phyloP scores from a whole-genome alignment of 2,888 invertebrate species.

The Rhyacophila evoluta region DNA sequence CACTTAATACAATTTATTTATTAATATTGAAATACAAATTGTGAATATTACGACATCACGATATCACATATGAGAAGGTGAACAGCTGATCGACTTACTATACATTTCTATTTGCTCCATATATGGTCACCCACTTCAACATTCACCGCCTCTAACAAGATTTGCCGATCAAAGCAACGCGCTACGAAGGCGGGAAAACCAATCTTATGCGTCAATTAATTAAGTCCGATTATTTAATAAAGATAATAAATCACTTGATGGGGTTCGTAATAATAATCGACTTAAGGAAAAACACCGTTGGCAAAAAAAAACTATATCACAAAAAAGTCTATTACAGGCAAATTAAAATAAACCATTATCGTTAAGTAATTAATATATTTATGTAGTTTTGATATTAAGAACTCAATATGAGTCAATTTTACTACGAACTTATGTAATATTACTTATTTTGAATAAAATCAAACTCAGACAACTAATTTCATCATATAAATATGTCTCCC shows the following conservation, averaged over 20 bases:
- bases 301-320: too few relatives aligned
- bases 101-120: slow-evolving; percentile 50
- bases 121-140: slow-evolving; percentile 50
- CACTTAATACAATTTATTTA: too few relatives aligned
- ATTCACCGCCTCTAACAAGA: slow-evolving; percentile 39
- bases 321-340: too few relatives aligned
- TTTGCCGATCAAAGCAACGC: slow-evolving; percentile 15
- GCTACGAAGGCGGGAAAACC: not conserved
- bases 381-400: too few relatives aligned
- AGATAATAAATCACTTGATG: not conserved
- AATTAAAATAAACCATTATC: too few relatives aligned
- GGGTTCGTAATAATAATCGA: not conserved
- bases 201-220: slow-evolving; percentile 3
- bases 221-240: not conserved
- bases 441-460: too few relatives aligned
- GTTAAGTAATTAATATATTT: too few relatives aligned
- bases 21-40: too few relatives aligned
- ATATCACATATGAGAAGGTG: slow-evolving; percentile 48
- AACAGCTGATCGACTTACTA: slow-evolving; percentile 46
- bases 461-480: too few relatives aligned
- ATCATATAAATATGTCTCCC: too few relatives aligned
- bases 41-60: slow-evolving; percentile 23
- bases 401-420: too few relatives aligned
- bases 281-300: slow-evolving; percentile 12
- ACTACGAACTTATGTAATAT: too few relatives aligned